These are phyloP conservation scores for Menidia menidia DNA, from an alignment of 2,797 vertebrate species.

Conservation along the genomic window DNA sequence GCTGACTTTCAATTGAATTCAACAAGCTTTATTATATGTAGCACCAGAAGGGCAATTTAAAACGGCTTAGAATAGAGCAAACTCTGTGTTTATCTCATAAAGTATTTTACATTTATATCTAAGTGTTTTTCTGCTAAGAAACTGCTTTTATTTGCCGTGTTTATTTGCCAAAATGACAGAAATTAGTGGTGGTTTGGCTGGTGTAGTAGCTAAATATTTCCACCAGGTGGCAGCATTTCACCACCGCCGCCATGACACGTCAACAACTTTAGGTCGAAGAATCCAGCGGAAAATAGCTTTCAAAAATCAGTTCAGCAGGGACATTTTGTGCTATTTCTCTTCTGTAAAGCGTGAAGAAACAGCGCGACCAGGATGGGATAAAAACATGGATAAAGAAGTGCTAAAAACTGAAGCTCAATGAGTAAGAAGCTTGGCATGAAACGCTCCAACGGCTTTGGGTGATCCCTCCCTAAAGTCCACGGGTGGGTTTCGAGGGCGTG, in stretches of 20 bases:
- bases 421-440: not conserved
- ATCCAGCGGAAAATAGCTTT: too few species aligned
- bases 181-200: too few species aligned
- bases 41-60: too few species aligned
- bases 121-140: too few species aligned
- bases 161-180: too few species aligned
- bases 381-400: not conserved
- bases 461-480: not conserved
- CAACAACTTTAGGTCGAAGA: not conserved
- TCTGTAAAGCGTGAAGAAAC: not conserved
- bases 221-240: slow-evolving; percentile 40
- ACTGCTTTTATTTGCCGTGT: too few species aligned
- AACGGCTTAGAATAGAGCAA: too few species aligned
- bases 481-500: slow-evolving; percentile 46
- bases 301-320: not conserved
- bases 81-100: too few species aligned
- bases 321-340: not conserved
- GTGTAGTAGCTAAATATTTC: not conserved
- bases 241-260: not conserved
- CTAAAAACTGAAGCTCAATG: not conserved
- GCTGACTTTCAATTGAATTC: too few species aligned
- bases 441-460: not conserved
- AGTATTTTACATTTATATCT: too few species aligned
- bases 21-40: too few species aligned
- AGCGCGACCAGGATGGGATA: not conserved